Base-by-base conservation (phyloP, 2,888 invertebrate genomes). In the Leucoptera coffeella region DNA sequence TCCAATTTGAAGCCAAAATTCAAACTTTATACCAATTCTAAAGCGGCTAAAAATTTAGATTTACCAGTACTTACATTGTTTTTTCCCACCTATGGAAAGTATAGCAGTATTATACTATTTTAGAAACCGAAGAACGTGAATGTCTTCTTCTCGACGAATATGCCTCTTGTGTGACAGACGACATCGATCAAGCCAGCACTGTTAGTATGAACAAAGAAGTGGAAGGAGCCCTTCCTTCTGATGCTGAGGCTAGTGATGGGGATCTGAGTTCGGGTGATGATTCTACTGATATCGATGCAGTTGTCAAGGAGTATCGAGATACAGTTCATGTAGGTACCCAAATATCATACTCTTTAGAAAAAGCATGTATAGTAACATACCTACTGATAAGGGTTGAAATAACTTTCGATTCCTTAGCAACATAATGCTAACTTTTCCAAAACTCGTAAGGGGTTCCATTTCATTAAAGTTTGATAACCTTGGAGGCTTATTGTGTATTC, bases 251-350 rank as follows among this genome's bases (percentile, higher is more conserved):
- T 12, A 75, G 75, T 35, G 73, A 74, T 22, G 69, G 60, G n/a
- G 80, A 79, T n/a, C 35, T 64, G 13, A 59, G 65, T 3, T 69
- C 69, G 2, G 69, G 67, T 13, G 80, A 80, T 33, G 81, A 78
- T 34, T 82, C 82, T 1, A 85, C 85, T 2, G 85, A 85, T 40
- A 83, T 85, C 28, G 85, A 85, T 45, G 82, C 82, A 2, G 81
- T 81, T 10, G 85, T 85, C 1, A 82, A 83, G 41, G 85, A 85
- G 43, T 85, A 85, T 42, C 76, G 77, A 31, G 84, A 84, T 41
- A 75, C 77, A 38, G 72, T 84, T 34, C 79, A 81, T 56, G 83
- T 80, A 48, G 41, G 33, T 24, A 13, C 12, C 25, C 12, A 8
- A 26, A 22, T 23, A 14, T 12, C 14, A 19, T 9, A n/a, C n/a